Conservation (phyloP, 2,888 invertebrate species). For the Coelopa pilipes region DNA sequence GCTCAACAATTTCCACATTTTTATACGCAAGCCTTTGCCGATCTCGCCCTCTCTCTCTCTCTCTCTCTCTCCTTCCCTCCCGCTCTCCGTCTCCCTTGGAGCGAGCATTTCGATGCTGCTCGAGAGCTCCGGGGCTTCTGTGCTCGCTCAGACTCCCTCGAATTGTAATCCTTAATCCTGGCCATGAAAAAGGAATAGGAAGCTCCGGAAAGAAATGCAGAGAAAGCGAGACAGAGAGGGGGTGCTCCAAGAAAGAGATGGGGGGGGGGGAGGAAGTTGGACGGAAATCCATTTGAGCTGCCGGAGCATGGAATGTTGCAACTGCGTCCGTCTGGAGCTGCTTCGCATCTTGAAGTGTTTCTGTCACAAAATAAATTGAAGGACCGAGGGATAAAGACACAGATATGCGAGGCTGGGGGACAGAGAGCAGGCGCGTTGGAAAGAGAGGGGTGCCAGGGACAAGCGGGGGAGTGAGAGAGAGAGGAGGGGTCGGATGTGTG, state of each 20-base stretch:
- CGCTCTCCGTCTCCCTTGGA: background rate
- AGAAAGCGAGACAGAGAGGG: too few species aligned
- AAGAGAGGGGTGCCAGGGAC: too few species aligned
- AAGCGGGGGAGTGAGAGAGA: too few species aligned
- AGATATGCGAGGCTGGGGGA: background rate
- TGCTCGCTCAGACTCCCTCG: background rate
- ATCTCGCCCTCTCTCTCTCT: background rate
- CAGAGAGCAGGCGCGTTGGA: background rate
- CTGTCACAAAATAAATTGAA: slow-evolving; percentile 12
- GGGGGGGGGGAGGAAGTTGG: background rate
- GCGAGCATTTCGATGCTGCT: background rate
- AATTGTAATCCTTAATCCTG: slow-evolving; percentile 34
- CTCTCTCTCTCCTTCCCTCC: background rate
- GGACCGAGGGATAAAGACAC: background rate
- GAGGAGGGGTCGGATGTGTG: background rate
- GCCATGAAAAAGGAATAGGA: slow-evolving; percentile 11
- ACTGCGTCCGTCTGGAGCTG: background rate
- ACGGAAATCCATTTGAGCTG: slow-evolving; percentile 12
- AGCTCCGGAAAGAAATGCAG: too few species aligned
- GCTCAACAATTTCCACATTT: background rate
- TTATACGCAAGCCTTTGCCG: background rate
- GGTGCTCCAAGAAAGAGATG: too few species aligned
- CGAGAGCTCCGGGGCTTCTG: slow-evolving; percentile 19
- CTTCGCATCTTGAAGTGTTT: background rate
- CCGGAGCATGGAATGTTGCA: background rate